Evolutionary conservation across 2,888 invertebrate species (phyloP).

Genomic region (Calameuta filiformis): DNA sequence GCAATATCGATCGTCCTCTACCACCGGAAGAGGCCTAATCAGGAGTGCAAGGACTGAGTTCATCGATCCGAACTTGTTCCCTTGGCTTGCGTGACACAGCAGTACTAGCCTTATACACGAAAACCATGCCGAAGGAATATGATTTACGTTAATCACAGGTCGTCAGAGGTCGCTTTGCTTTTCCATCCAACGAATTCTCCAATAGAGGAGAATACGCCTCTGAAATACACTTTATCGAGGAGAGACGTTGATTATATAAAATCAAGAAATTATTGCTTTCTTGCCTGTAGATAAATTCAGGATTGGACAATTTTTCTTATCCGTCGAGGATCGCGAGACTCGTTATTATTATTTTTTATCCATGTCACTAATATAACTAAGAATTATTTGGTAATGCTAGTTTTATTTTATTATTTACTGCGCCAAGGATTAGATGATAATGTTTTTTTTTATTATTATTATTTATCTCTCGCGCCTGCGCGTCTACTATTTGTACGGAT

Average conservation of each 20-base stretch:
- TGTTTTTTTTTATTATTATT: too few species aligned
- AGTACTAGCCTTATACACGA: background rate
- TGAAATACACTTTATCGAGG: background rate
- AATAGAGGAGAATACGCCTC: background rate
- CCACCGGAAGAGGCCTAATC: background rate
- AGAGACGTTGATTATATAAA: background rate
- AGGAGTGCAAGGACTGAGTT: background rate
- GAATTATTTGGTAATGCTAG: background rate
- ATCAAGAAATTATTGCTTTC: background rate
- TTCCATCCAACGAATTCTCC: background rate
- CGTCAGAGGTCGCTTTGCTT: background rate
- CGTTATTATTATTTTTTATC: background rate
- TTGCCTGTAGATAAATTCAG: background rate
- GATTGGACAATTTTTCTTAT: background rate
- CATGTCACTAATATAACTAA: background rate
- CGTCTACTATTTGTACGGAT: background rate
- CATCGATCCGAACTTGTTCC: background rate
- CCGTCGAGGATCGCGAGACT: background rate
- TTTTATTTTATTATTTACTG: background rate
- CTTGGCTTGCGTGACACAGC: background rate
- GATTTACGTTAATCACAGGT: background rate
- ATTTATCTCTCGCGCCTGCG: background rate
- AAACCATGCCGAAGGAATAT: background rate
- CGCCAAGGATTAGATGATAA: background rate
- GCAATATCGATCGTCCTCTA: background rate